Percentiles rank a stretch among this genome's conserved stretches.
phyloP scores from a whole-genome alignment of 2,797 vertebrate genomes.

The Lepilemur ruficaudatus region DNA sequence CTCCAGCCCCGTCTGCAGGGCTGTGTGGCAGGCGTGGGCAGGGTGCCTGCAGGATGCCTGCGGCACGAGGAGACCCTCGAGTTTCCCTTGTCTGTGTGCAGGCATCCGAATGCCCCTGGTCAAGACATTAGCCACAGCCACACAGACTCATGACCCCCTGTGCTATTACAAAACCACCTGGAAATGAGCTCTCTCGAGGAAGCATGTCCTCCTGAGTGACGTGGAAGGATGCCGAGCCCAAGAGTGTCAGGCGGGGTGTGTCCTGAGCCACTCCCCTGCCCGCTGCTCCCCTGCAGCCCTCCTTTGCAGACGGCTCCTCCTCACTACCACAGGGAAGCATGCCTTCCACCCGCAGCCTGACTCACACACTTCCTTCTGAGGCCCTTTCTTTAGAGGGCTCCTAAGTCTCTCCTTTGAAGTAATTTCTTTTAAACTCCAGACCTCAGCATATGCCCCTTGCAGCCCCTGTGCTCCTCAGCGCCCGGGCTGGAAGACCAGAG shows the following conservation, averaged over 20 bases:
- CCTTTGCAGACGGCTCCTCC: rapidly evolving
- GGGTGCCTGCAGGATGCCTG: background rate
- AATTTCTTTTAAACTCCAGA: background rate
- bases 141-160: background rate
- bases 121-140: too few species aligned
- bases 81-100: too few species aligned
- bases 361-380: rapidly evolving
- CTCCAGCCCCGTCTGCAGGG: too few species aligned
- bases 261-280: background rate
- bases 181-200: background rate
- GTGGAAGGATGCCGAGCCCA: rapidly evolving
- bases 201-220: too few species aligned
- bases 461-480: too few species aligned
- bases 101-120: background rate
- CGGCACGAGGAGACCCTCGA: too few species aligned
- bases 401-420: background rate
- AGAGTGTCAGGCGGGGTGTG: background rate
- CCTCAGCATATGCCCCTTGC: background rate
- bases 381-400: too few species aligned
- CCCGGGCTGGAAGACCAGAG: background rate
- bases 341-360: background rate
- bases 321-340: rapidly evolving
- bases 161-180: too few species aligned
- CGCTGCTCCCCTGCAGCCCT: rapidly evolving
- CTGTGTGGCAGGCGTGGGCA: background rate